phyloP scores from a whole-genome alignment of 2,113 vertebrate genomes.

The Psittacula cyanocephala region DNA sequence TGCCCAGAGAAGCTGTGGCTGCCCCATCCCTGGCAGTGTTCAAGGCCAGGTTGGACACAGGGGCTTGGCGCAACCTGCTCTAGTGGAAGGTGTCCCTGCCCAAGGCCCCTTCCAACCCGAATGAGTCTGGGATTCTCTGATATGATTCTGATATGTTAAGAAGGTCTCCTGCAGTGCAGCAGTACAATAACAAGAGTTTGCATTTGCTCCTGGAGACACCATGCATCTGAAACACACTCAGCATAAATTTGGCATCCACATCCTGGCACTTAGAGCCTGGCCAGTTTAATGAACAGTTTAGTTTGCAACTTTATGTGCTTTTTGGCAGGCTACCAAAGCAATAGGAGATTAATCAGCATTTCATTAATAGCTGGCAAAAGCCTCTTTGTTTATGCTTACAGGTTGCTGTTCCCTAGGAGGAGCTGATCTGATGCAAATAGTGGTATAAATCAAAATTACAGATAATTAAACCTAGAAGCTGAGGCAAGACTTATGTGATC shows the following conservation, averaged over 20 bases:
- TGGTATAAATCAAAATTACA: conserved; percentile 34
- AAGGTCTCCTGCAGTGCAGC: neutral
- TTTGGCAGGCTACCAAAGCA: neutral
- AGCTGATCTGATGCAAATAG: neutral
- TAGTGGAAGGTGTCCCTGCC: neutral
- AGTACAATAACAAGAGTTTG: neutral
- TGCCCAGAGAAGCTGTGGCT: too few relatives aligned
- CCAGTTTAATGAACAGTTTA: neutral
- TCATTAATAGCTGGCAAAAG: conserved; percentile 34
- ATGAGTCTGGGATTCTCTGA: neutral
- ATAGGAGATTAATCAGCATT: conserved; percentile 31
- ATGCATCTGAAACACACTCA: neutral
- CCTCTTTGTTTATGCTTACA: conserved; percentile 32
- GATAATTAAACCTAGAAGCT: conserved; percentile 5
- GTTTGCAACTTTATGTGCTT: neutral
- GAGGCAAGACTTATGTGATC: neutral
- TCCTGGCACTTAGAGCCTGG: neutral
- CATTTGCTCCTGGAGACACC: neutral
- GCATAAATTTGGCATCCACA: neutral
- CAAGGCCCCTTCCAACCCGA: too few relatives aligned
- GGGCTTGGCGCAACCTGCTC: neutral
- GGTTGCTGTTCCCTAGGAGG: neutral
- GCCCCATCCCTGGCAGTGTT: too few relatives aligned
- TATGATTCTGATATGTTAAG: neutral
- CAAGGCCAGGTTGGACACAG: neutral